Evolutionary conservation across 1,140 invertebrate genomes (phyloP), one percentile per base, ranked within the genome.

Genomic region (Magallana angulata): DNA sequence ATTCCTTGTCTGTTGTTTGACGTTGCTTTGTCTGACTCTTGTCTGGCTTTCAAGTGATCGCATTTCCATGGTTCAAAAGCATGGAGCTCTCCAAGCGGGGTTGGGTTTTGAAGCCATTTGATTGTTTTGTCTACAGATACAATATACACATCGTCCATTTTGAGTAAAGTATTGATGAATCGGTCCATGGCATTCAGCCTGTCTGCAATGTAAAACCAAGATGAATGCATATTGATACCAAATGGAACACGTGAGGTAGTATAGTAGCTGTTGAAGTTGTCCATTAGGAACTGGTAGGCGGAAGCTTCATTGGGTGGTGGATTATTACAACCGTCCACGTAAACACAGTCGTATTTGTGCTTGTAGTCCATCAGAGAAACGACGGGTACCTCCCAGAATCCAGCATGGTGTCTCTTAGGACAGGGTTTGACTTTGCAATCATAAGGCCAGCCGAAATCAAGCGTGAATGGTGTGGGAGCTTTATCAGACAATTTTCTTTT

Each of bases 361-460:
- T 89, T 89, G 82, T 91, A 91, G 89, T 91, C 91, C 81, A 91
- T 48, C 8, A 92, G 62, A 12, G 91, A 91, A 16, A 92, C 90
- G n/a, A 93, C 88, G 2, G 92, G 91, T n/a, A 93, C 90, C 85
- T 92, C 91, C 92, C 92, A 93, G 59, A 92, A 90, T 59, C 91
- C 91, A 11, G 86, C 83, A 88, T 90, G 90, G 12, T 71, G 84
- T 16, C 84, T 84, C 14, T 86, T 90, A 11, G 92, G 92, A 87
- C 92, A 93, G 0, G 91, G 90, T 60, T 90, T 90, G 6, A 92
- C 90, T 71, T 90, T 88, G 58, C 92, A 93, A 30, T 89, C 87
- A 30, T 91, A 91, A 11, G 91, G 91, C 87, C 89, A 91, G 0
- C 89, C 90, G 71, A 90, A 92, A 88, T 93, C 91, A 7, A 93